phyloP scores from a whole-genome alignment of 2,113 vertebrate species.

The Syngnathus typhle region DNA sequence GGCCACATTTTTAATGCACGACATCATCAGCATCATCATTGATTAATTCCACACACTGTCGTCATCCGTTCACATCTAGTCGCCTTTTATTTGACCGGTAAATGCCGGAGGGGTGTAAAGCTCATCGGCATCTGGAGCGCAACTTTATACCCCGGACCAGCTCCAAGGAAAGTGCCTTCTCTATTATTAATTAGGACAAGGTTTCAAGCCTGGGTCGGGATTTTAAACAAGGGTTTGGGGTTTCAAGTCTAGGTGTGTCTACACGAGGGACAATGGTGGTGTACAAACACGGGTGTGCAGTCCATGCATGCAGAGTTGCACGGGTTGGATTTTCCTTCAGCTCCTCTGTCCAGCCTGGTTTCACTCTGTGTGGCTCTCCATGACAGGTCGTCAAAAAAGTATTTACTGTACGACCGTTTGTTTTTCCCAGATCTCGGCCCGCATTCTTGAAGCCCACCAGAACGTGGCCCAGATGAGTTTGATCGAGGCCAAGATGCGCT shows the following conservation, averaged over 20 bases:
- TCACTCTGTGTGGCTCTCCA: constrained; percentile 8
- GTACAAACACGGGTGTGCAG: background rate
- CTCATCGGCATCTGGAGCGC: background rate
- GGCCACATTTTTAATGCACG: background rate
- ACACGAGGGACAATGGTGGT: background rate
- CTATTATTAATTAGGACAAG: no score
- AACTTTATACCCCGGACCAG: background rate
- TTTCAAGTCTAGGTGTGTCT: no score
- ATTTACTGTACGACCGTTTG: constrained; percentile 14
- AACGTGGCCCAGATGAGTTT: constrained; percentile 99
- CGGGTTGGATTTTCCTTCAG: constrained; percentile 7
- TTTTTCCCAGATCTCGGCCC: constrained; percentile 81
- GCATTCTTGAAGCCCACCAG: constrained; percentile 96
- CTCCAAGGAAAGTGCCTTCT: background rate
- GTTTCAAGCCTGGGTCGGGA: no score
- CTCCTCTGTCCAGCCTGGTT: background rate
- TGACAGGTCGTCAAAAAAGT: background rate
- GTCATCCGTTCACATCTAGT: background rate
- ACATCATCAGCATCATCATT: background rate
- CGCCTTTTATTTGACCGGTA: background rate
- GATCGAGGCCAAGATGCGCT: constrained; percentile 97
- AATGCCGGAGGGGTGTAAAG: background rate
- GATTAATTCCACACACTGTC: background rate
- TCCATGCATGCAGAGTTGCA: constrained; percentile 19
- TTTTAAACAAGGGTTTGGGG: no score